Percentiles rank a stretch among this genome's conserved stretches.
phyloP scores from a whole-genome alignment of 2,113 vertebrate species.

The Chauna torquata region DNA sequence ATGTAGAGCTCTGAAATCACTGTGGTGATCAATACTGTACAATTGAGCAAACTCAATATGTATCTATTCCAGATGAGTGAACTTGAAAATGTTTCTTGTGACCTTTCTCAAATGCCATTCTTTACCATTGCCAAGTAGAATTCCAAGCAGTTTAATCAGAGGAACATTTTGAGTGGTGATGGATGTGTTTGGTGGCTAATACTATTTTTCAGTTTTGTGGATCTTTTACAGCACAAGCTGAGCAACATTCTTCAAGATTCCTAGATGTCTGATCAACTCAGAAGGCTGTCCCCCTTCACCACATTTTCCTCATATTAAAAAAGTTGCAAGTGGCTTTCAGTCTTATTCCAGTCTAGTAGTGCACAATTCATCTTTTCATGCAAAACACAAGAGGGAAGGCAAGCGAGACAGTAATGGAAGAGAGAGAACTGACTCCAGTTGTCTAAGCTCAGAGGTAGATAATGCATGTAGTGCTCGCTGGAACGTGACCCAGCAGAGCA shows the following conservation, averaged over 20 bases:
- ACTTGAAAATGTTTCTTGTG: slow-evolving; percentile 60
- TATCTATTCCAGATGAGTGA: slow-evolving; percentile 55
- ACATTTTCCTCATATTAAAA: not conserved
- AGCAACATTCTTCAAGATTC: not conserved
- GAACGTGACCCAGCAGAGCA: not conserved
- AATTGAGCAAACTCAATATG: not conserved
- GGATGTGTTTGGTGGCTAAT: not conserved
- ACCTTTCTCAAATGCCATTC: slow-evolving; percentile 71
- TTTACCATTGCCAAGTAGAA: slow-evolving; percentile 35
- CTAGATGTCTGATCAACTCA: not conserved
- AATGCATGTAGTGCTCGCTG: not conserved
- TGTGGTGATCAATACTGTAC: not conserved
- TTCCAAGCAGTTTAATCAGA: slow-evolving; percentile 40
- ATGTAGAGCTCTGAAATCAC: not conserved
- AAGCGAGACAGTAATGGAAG: not conserved
- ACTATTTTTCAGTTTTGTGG: not conserved
- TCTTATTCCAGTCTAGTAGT: not conserved
- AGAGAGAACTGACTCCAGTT: not conserved
- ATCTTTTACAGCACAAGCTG: not conserved
- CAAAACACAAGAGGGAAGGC: not conserved
- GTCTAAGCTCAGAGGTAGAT: not conserved
- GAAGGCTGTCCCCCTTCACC: not conserved
- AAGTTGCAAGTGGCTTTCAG: not conserved
- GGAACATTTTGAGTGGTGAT: not conserved
- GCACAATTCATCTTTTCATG: not conserved